A percentile compares a stretch with the other conserved stretches of the same genome.
Evolutionary conservation across 2,797 vertebrate genomes (phyloP).

Genomic region (Takifugu ocellatus): DNA sequence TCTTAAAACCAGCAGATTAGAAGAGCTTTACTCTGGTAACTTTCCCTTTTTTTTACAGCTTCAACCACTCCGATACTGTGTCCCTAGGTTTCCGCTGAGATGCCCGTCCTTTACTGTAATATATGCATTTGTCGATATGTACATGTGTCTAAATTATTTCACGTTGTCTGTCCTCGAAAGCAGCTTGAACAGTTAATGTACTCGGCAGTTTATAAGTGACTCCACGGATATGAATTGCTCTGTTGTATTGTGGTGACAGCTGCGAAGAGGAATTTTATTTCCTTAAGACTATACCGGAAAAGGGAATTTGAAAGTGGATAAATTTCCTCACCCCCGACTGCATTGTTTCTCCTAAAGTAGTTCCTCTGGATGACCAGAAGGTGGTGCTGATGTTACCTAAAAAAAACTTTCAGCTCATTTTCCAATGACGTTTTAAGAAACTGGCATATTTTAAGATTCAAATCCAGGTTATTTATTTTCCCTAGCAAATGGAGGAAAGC

Average conservation of each 20-base stretch:
- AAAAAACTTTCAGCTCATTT: conserved; percentile 42
- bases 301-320: conserved; percentile 61
- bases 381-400: conserved; percentile 47
- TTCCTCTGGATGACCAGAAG: conserved; percentile 45
- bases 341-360: conserved; percentile 22
- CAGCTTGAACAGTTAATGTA: conserved; percentile 74
- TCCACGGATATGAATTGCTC: conserved; percentile 50
- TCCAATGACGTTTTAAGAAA: conserved; percentile 28
- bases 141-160: conserved; percentile 70
- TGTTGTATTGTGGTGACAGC: conserved; percentile 75
- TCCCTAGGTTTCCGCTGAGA: conserved; percentile 51
- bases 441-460: conserved; percentile 65
- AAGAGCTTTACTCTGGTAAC: conserved; percentile 54
- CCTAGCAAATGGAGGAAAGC: background rate
- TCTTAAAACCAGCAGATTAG: conserved; percentile 53
- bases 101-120: conserved; percentile 58
- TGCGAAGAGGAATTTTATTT: conserved; percentile 63
- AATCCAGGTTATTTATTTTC: too few relatives aligned
- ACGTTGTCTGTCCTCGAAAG: conserved; percentile 49
- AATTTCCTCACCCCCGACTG: conserved; percentile 17
- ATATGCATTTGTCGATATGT: conserved; percentile 77
- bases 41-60: conserved; percentile 46
- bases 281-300: conserved; percentile 44
- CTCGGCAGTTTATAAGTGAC: conserved; percentile 56
- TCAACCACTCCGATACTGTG: conserved; percentile 41